phyloP scores from a whole-genome alignment of 2,888 invertebrate species.

The Coleophora deauratella region DNA sequence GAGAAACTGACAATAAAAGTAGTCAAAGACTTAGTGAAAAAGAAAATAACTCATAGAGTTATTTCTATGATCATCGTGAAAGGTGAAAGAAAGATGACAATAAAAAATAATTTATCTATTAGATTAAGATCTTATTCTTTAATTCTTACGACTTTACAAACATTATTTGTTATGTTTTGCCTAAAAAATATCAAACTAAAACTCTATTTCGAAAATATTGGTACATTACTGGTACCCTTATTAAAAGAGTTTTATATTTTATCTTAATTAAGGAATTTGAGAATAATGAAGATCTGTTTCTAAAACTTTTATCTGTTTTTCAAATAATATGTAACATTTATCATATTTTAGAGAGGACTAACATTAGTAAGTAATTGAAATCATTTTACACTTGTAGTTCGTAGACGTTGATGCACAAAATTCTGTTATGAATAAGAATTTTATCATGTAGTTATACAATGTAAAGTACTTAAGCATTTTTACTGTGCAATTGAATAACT shows the following conservation, averaged over 20 bases:
- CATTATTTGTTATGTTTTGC: background rate
- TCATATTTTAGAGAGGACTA: constrained; percentile 18
- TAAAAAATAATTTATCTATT: constrained; percentile 26
- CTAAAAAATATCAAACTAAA: no score
- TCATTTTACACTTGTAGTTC: constrained; percentile 56
- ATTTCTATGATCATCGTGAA: background rate
- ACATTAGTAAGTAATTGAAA: constrained; percentile 31
- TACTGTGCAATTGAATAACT: constrained; percentile 27
- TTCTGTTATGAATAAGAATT: constrained; percentile 45
- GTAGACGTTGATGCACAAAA: constrained; percentile 66
- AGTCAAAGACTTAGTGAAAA: no score
- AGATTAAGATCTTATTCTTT: constrained; percentile 8
- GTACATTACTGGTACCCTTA: no score
- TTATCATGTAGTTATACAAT: constrained; percentile 36
- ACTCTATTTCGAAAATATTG: no score
- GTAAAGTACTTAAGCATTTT: constrained; percentile 23
- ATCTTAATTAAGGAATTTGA: background rate
- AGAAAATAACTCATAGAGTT: no score
- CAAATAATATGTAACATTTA: constrained; percentile 16
- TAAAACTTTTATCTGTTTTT: constrained; percentile 23
- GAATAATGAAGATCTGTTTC: constrained; percentile 10
- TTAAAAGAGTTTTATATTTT: background rate
- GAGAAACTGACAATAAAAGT: no score
- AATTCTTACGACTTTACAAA: constrained; percentile 1
- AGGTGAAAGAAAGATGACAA: constrained; percentile 26